These are phyloP conservation scores for Meta bourneti DNA, from an alignment of 2,888 invertebrate genomes.

Conservation along the genomic window DNA sequence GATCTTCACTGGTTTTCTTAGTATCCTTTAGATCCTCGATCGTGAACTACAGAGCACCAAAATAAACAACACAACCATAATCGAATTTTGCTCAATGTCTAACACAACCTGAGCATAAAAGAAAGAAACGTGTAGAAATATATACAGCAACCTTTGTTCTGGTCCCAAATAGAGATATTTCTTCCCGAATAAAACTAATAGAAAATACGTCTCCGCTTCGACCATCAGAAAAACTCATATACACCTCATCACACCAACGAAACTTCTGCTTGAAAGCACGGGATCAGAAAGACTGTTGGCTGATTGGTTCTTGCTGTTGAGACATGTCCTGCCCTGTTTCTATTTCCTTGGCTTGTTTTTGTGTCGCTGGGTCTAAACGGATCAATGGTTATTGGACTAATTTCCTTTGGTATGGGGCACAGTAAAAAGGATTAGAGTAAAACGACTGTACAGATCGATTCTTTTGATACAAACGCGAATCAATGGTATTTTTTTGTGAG, in stretches of 20 bases:
- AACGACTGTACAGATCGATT: conserved; percentile 29
- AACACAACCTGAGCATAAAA: neutral
- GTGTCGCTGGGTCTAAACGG: conserved; percentile 45
- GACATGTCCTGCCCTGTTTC: conserved; percentile 45
- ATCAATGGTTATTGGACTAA: conserved; percentile 58
- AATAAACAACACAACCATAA: neutral
- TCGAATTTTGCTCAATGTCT: conserved; percentile 11
- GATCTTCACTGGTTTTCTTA: neutral
- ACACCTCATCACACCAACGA: conserved; percentile 41
- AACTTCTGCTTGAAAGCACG: conserved; percentile 32
- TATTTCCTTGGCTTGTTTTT: conserved; percentile 39
- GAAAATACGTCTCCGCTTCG: conserved; percentile 8
- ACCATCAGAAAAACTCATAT: conserved; percentile 38
- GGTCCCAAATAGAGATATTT: conserved; percentile 20
- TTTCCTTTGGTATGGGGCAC: conserved; percentile 38
- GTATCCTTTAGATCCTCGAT: conserved; percentile 1
- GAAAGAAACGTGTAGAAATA: neutral
- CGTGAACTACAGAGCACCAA: neutral
- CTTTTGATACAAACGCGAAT: conserved; percentile 17
- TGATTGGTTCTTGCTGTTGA: conserved; percentile 43
- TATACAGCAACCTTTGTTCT: conserved; percentile 15
- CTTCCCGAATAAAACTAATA: conserved; percentile 22
- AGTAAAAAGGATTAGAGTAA: conserved; percentile 51
- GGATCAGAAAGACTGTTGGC: conserved; percentile 1
- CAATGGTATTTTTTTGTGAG: neutral